Evolutionary conservation across 2,797 vertebrate species (phyloP).

Genomic region (Acridotheres tristis): DNA sequence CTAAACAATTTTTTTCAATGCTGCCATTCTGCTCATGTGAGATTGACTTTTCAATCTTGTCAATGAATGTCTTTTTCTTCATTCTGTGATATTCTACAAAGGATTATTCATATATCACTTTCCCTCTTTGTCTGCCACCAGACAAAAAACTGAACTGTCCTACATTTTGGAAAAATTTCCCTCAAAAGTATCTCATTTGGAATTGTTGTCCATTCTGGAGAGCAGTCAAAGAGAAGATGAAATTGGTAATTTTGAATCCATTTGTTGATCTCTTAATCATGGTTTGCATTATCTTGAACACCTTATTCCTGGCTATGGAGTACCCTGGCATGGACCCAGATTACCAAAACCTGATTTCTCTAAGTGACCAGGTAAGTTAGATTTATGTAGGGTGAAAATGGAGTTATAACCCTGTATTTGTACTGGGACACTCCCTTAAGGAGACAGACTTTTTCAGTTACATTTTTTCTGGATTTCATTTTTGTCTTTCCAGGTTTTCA

Average conservation of each 20-base stretch:
- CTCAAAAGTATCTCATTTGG: slow-evolving; percentile 87
- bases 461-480: neutral
- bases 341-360: slow-evolving; percentile 76
- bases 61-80: neutral
- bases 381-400: neutral
- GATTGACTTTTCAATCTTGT: neutral
- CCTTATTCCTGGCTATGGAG: slow-evolving; percentile 90
- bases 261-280: slow-evolving; percentile 88
- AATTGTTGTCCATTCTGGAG: slow-evolving; percentile 84
- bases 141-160: slow-evolving; percentile 83
- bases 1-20: neutral
- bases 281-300: slow-evolving; percentile 91
- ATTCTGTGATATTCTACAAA: neutral
- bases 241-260: slow-evolving; percentile 85
- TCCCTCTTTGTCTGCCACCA: slow-evolving; percentile 75
- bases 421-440: neutral
- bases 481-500: slow-evolving; percentile 68
- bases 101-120: neutral
- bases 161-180: slow-evolving; percentile 80
- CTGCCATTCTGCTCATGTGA: neutral
- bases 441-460: neutral
- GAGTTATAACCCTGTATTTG: neutral
- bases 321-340: slow-evolving; percentile 72
- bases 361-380: slow-evolving; percentile 83
- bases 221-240: slow-evolving; percentile 81